Base-by-base conservation (phyloP, 2,797 vertebrate genomes). In the Scolopax bukidnonensis region DNA sequence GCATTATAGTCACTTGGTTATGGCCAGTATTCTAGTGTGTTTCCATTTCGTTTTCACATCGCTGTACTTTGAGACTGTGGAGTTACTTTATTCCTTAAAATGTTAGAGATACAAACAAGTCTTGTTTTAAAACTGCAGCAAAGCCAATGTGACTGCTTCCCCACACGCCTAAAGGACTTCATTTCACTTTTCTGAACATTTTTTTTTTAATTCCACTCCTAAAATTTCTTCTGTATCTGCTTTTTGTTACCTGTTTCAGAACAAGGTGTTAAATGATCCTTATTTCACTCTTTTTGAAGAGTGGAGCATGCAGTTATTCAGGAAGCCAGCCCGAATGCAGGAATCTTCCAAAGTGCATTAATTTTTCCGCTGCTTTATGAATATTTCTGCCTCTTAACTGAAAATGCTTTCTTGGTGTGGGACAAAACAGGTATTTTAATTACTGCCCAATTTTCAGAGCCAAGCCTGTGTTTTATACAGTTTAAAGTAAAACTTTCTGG, bases 331-430 rank as follows among this genome's bases (percentile, higher is more conserved):
- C 74, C 90, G 91, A 92, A 74, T 77, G 51, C 80, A 73, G 70
- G n/a, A 78, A 33, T 74, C 64, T 82, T 74, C 93, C 53, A 33
- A 87, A 96, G 91, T 90, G 83, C 83, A 68, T 96, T 93, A 76
- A 84, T 89, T 87, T 59, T 5, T 77, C 23, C 67, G 61, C 30
- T 90, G 16, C 13, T 51, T 92, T 41, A 4, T 81, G 67, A 84
- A 20, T 70, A 53, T 95, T 33, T 95, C 85, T 95, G 87, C 74
- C 60, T 89, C 63, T 90, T 70, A 70, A 76, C 36, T 91, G 76
- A 64, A 90, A 89, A 80, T 24, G 18, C 17, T 79, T 89, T 61
- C 19, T 54, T 54, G n/a, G 20, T 79, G 51, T 87, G 64, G 50
- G 65, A 83, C 48, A 81, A 83, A 92, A 50, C 21, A 45, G 9